phyloP scores from a whole-genome alignment of 2,888 invertebrate genomes.

The Aricia artaxerxes region DNA sequence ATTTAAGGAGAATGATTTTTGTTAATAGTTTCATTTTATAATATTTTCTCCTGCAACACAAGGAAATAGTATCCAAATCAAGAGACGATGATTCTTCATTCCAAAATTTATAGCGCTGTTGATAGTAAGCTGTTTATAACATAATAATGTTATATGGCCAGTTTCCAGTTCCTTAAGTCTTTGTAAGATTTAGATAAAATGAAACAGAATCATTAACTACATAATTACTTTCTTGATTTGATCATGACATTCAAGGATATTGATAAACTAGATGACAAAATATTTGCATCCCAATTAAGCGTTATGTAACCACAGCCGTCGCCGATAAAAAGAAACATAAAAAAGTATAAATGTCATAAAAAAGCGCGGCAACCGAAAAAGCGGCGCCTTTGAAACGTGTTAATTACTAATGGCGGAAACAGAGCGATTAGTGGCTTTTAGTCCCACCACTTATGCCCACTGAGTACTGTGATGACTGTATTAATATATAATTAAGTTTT shows the following conservation, averaged over 20 bases:
- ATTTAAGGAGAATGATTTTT: background rate
- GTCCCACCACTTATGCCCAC: slow-evolving; percentile 57
- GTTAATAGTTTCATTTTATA: background rate
- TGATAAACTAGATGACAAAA: slow-evolving; percentile 2
- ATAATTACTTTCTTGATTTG: background rate
- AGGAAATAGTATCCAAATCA: too few relatives aligned
- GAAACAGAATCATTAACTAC: too few relatives aligned
- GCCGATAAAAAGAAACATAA: slow-evolving; percentile 44
- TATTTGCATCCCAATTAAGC: slow-evolving; percentile 20
- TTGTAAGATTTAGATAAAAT: too few relatives aligned
- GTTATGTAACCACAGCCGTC: slow-evolving; percentile 15
- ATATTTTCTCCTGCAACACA: too few relatives aligned
- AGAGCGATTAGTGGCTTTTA: slow-evolving; percentile 66
- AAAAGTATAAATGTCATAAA: slow-evolving; percentile 48
- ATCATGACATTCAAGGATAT: background rate
- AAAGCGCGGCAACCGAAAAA: slow-evolving; percentile 43
- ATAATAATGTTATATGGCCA: too few relatives aligned
- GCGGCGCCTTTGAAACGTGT: slow-evolving; percentile 50
- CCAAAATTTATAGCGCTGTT: too few relatives aligned
- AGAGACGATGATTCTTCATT: too few relatives aligned
- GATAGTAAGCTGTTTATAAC: too few relatives aligned
- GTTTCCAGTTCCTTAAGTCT: too few relatives aligned
- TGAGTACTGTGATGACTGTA: slow-evolving; percentile 6
- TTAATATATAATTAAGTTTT: slow-evolving; percentile 11
- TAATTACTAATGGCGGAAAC: slow-evolving; percentile 68